These are phyloP conservation scores for Ophiodon elongatus DNA, from an alignment of 2,113 vertebrate species.

Conservation along the genomic window DNA sequence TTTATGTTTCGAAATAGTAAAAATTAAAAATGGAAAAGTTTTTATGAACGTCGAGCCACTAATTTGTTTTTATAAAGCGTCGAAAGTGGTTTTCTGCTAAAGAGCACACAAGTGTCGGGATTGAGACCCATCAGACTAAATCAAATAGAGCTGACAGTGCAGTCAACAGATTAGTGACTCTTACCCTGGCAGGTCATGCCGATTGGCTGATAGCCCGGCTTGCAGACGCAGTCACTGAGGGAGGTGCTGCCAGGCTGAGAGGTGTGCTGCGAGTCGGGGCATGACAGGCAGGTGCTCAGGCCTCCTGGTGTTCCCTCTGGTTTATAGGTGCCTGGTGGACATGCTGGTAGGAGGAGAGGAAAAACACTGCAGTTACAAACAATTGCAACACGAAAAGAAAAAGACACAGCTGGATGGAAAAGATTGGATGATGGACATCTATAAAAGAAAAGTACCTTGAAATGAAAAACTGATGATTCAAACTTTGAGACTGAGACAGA, in stretches of 20 bases:
- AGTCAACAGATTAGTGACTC: neutral
- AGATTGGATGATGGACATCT: neutral
- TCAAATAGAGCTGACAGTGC: neutral
- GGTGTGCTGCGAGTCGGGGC: constrained; percentile 90
- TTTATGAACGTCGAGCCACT: neutral
- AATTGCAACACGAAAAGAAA: neutral
- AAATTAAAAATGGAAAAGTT: neutral
- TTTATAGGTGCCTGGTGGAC: constrained; percentile 94
- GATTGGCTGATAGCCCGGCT: constrained; percentile 85
- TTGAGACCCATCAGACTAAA: neutral
- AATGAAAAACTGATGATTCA: constrained; percentile 33
- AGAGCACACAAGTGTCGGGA: no score
- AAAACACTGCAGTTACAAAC: neutral
- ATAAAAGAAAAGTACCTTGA: constrained; percentile 25
- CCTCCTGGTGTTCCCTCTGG: constrained; percentile 92
- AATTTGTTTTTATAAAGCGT: neutral
- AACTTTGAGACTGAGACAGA: constrained; percentile 15
- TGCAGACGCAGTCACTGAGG: constrained; percentile 89
- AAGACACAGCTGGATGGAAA: constrained; percentile 25
- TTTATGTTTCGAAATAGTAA: neutral
- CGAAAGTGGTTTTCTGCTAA: neutral
- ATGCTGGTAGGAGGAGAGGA: constrained; percentile 81
- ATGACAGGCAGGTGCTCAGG: constrained; percentile 88
- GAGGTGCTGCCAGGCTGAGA: constrained; percentile 94
- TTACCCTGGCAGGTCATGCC: constrained; percentile 91